A percentile compares a stretch with the other conserved stretches of the same genome.
These are phyloP conservation scores for Hirundo rustica DNA, from an alignment of 2,797 vertebrate species.

Conservation along the genomic window DNA sequence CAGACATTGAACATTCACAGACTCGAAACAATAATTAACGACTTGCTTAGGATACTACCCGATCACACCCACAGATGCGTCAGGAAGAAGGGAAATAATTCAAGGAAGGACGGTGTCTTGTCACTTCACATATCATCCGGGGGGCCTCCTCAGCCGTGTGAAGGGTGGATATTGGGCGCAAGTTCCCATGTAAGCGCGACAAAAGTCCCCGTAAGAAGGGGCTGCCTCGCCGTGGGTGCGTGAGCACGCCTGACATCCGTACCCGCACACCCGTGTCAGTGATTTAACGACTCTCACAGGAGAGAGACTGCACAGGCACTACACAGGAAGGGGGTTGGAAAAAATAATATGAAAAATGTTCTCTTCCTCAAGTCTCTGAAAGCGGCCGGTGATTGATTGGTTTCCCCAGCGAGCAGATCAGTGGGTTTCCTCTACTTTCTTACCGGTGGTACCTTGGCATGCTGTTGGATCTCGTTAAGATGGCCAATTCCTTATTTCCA, in stretches of 20 bases:
- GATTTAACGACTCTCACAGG: constrained; percentile 2
- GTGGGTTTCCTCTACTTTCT: constrained; percentile 6
- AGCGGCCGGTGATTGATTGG: constrained; percentile 18
- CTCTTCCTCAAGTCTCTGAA: neutral
- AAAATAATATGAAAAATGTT: constrained; percentile 27
- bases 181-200: neutral
- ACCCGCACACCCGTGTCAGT: neutral
- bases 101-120: neutral
- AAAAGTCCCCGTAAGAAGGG: neutral
- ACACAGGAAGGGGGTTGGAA: neutral
- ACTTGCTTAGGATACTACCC: neutral
- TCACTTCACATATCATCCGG: neutral
- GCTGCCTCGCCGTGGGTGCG: neutral
- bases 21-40: constrained; percentile 39
- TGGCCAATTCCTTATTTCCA: neutral
- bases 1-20: neutral
- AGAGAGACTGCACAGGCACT: neutral
- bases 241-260: neutral
- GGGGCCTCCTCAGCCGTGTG: neutral
- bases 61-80: neutral
- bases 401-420: constrained; percentile 17
- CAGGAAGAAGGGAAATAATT: constrained; percentile 6
- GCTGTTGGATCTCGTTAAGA: constrained; percentile 2
- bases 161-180: neutral
- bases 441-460: neutral